These are phyloP conservation scores for Andrena dorsata DNA, from an alignment of 2,888 invertebrate genomes.

Conservation along the genomic window DNA sequence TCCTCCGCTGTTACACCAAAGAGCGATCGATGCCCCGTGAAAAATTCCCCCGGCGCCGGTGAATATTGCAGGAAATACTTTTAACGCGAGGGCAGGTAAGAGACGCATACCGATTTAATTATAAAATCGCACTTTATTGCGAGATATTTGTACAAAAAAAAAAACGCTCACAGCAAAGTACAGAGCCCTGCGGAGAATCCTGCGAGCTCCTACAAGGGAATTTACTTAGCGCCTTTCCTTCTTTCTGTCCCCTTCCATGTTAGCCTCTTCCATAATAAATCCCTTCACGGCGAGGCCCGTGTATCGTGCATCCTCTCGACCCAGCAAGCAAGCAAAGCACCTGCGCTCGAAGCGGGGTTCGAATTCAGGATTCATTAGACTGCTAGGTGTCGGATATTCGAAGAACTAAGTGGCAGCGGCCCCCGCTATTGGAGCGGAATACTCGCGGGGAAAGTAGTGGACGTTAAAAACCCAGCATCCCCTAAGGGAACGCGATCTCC, in stretches of 20 bases:
- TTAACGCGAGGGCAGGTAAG: not conserved
- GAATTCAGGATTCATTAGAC: not conserved
- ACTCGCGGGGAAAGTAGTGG: not conserved
- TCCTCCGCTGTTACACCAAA: slow-evolving; percentile 5
- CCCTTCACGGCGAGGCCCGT: slow-evolving; percentile 17
- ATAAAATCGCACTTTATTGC: slow-evolving; percentile 2
- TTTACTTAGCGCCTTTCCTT: slow-evolving; percentile 30
- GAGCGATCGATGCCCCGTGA: not conserved
- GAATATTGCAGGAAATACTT: not conserved
- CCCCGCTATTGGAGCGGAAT: not conserved
- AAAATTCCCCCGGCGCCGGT: not conserved
- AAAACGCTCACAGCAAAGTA: not conserved
- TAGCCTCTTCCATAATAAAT: slow-evolving; percentile 28
- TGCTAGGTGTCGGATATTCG: not conserved
- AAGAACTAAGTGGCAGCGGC: not conserved
- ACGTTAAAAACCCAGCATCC: slow-evolving; percentile 32
- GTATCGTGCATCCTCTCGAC: not conserved
- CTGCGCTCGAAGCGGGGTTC: not conserved
- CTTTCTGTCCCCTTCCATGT: not conserved
- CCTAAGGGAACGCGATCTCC: slow-evolving; percentile 77
- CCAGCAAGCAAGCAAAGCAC: not conserved
- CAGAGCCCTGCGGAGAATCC: not conserved
- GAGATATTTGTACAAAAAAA: not conserved
- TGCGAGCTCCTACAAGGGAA: slow-evolving; percentile 28
- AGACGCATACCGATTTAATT: not conserved